phyloP scores from a whole-genome alignment of 2,888 invertebrate genomes.

The Melanotus villosus region DNA sequence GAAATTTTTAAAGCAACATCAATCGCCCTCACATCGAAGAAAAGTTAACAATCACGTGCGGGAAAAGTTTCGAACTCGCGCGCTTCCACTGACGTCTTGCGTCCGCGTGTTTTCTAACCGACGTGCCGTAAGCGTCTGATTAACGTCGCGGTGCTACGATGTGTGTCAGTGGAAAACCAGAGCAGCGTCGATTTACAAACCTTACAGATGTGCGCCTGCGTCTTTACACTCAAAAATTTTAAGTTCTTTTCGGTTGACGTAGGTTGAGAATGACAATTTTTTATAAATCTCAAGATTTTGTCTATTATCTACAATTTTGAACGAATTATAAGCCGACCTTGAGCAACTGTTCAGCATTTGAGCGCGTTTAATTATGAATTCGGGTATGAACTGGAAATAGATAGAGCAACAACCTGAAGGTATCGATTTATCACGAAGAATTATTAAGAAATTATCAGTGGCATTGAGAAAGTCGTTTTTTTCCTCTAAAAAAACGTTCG shows the following conservation, averaged over 20 bases:
- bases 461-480: no score
- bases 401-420: no score
- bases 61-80: conserved; percentile 28
- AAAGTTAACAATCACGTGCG: neutral
- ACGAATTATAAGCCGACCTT: no score
- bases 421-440: no score
- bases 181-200: conserved; percentile 44
- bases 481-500: no score
- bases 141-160: conserved; percentile 48
- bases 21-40: neutral
- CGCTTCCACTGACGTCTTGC: conserved; percentile 6
- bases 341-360: no score
- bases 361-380: no score
- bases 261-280: conserved; percentile 42
- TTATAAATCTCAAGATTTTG: no score
- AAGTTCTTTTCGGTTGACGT: conserved; percentile 40
- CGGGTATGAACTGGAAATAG: no score
- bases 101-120: conserved; percentile 33
- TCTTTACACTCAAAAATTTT: conserved; percentile 23
- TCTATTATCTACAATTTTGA: no score
- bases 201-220: conserved; percentile 47
- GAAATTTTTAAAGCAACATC: neutral
- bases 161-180: conserved; percentile 49
- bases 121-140: conserved; percentile 38
- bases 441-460: no score